These are phyloP conservation scores for Phyllotis vaccarum DNA, from an alignment of 2,797 vertebrate genomes.

Conservation along the genomic window DNA sequence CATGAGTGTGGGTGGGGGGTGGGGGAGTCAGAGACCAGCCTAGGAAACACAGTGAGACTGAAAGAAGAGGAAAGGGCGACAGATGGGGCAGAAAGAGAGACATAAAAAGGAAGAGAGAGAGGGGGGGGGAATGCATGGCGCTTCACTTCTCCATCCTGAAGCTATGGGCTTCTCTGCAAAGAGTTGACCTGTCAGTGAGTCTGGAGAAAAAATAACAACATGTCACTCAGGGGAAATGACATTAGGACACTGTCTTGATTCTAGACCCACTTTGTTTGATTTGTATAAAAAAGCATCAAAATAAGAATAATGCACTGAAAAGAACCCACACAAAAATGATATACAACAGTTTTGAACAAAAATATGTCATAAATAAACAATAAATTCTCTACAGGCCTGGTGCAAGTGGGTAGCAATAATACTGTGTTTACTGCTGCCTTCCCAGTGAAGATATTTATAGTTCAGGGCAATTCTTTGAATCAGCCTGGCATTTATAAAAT, in stretches of 20 bases:
- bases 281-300: conserved; percentile 78
- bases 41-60: not conserved
- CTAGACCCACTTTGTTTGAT: conserved; percentile 33
- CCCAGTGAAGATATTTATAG: conserved; percentile 81
- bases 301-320: conserved; percentile 69
- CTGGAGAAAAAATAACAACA: conserved; percentile 55
- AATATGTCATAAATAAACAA: conserved; percentile 79
- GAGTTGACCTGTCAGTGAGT: not conserved
- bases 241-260: conserved; percentile 50
- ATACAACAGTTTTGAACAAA: conserved; percentile 77
- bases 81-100: no score
- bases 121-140: no score
- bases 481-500: conserved; percentile 75
- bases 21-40: not conserved
- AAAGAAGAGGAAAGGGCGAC: not conserved
- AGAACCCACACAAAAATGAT: conserved; percentile 76
- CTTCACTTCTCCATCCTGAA: not conserved
- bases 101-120: not conserved
- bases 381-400: conserved; percentile 79
- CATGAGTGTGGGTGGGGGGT: not conserved
- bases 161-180: not conserved
- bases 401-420: conserved; percentile 82
- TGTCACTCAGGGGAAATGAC: conserved; percentile 73
- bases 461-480: conserved; percentile 72
- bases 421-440: conserved; percentile 78